Conservation (phyloP, 2,888 invertebrate species). For the Amblyjoppa fuscipennis region DNA sequence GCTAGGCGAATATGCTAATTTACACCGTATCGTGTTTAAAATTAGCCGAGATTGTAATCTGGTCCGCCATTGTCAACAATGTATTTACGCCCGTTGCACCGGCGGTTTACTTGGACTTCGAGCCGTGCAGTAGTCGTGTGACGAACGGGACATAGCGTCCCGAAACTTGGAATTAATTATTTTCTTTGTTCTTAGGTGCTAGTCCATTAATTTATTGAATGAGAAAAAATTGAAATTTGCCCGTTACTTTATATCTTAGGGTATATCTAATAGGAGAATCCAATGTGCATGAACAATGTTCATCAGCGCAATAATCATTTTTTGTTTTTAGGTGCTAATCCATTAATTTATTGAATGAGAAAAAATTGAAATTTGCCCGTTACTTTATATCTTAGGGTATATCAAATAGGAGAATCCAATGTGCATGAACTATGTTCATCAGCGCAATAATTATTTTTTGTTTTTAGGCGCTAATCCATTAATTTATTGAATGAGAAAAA, state of each 20-base stretch:
- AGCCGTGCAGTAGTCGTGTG: background rate
- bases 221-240: background rate
- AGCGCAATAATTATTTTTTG: too few species aligned
- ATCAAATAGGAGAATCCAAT: too few species aligned
- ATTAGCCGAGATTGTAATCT: conserved; percentile 62
- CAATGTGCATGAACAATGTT: too few species aligned
- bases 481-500: too few species aligned
- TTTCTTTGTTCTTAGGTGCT: background rate
- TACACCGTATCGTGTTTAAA: conserved; percentile 42
- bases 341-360: background rate
- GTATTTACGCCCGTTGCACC: conserved; percentile 64
- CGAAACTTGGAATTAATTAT: background rate
- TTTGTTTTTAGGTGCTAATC: background rate
- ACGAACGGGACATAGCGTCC: background rate
- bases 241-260: too few species aligned
- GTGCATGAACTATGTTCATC: too few species aligned
- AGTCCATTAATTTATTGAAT: background rate
- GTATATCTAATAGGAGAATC: too few species aligned
- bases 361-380: background rate
- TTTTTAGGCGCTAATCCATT: too few species aligned
- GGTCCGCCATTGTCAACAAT: conserved; percentile 52
- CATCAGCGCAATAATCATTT: background rate
- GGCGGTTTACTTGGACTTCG: conserved; percentile 28
- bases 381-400: too few species aligned
- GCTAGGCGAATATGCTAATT: conserved; percentile 58